These are phyloP conservation scores for Lordiphosa stackelbergi DNA, from an alignment of 1,140 invertebrate genomes.

Conservation along the genomic window DNA sequence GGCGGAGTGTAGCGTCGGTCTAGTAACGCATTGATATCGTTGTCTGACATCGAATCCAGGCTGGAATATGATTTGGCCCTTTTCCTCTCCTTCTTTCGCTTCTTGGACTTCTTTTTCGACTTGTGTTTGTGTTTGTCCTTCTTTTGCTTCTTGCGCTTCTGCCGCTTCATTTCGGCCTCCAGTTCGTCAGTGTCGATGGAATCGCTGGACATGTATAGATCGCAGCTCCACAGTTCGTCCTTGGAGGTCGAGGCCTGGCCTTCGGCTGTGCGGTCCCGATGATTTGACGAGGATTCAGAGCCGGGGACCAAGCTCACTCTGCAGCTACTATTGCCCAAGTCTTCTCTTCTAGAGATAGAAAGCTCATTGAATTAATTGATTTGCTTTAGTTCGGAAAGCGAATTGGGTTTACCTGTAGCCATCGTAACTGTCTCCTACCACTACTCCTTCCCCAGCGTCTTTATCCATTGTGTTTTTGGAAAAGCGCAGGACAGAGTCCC, in stretches of 20 bases:
- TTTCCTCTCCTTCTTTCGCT: slow-evolving; percentile 82
- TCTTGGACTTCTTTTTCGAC: slow-evolving; percentile 86
- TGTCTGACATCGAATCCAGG: slow-evolving; percentile 80
- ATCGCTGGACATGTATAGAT: slow-evolving; percentile 61
- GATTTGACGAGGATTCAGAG: slow-evolving; percentile 34
- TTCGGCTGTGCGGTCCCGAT: slow-evolving; percentile 30
- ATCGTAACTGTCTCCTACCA: slow-evolving; percentile 22
- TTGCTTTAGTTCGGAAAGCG: background rate
- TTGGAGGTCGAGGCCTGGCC: slow-evolving; percentile 37
- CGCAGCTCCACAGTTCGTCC: slow-evolving; percentile 48
- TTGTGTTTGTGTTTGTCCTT: slow-evolving; percentile 77
- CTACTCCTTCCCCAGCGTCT: slow-evolving; percentile 18
- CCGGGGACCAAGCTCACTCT: slow-evolving; percentile 24
- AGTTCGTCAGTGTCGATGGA: slow-evolving; percentile 70
- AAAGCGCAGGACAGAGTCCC: slow-evolving; percentile 27
- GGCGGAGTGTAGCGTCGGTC: slow-evolving; percentile 75
- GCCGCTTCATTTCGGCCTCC: slow-evolving; percentile 71
- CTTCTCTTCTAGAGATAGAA: slow-evolving; percentile 29
- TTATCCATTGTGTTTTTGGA: slow-evolving; percentile 21
- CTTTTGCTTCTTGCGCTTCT: slow-evolving; percentile 82
- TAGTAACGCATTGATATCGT: slow-evolving; percentile 77
- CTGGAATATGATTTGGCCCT: slow-evolving; percentile 82
- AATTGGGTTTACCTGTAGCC: slow-evolving; percentile 50
- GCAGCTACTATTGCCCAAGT: slow-evolving; percentile 33
- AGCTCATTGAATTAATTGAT: background rate